Conservation (phyloP, 2,797 vertebrate species). For the Sylvia borin region DNA sequence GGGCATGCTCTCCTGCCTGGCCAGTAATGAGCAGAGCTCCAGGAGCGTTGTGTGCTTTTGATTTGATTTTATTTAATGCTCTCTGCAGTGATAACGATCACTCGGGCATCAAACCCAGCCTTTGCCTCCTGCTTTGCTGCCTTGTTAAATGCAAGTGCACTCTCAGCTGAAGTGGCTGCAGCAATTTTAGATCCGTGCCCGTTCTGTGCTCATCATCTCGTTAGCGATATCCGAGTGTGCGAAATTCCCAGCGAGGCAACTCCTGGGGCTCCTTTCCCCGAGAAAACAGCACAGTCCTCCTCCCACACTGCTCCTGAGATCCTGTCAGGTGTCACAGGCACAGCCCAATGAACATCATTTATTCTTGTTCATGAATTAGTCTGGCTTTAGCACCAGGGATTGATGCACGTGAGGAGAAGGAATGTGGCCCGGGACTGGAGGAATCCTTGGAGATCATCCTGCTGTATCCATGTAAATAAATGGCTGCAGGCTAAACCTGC, state of each 20-base stretch:
- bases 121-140: neutral
- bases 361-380: neutral
- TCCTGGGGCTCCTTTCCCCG: neutral
- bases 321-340: neutral
- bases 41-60: neutral
- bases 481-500: constrained; percentile 23
- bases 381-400: neutral
- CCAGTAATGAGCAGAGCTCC: neutral
- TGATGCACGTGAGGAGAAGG: neutral
- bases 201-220: neutral
- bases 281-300: neutral
- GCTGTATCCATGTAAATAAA: neutral
- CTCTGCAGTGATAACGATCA: neutral
- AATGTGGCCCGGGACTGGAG: neutral
- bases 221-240: accelerated
- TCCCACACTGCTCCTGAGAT: neutral
- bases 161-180: neutral
- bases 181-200: neutral
- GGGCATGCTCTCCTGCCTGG: neutral
- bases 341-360: neutral
- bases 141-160: neutral
- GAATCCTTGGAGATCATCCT: constrained; percentile 11
- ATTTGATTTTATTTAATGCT: neutral
- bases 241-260: neutral
- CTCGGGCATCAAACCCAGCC: neutral